Evolutionary conservation across 2,113 vertebrate species (phyloP).

Genomic region (Hypanus sabinus): DNA sequence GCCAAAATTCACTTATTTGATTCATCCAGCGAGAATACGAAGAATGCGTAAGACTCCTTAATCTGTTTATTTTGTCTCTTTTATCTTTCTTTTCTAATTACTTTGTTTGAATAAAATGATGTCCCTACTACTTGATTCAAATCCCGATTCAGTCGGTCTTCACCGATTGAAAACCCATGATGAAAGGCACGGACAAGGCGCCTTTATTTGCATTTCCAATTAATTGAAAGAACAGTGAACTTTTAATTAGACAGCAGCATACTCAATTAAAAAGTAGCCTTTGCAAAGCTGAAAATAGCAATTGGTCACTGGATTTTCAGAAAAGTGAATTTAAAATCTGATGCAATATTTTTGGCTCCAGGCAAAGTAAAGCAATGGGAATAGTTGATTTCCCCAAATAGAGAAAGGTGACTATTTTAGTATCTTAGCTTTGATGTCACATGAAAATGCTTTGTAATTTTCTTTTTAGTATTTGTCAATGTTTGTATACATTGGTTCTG

Average conservation of each 20-base stretch:
- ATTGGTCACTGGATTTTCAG: conserved; percentile 5
- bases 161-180: not conserved
- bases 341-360: not conserved
- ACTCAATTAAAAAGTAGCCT: not conserved
- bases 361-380: conserved; percentile 19
- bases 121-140: not conserved
- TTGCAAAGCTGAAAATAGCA: not conserved
- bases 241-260: not conserved
- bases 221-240: not conserved
- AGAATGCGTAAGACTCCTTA: not conserved
- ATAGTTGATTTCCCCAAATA: conserved; percentile 23
- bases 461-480: not conserved
- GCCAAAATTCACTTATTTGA: not conserved
- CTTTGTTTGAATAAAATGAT: conserved; percentile 15
- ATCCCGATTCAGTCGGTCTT: not conserved
- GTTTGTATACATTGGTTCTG: not conserved
- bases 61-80: not conserved
- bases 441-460: conserved; percentile 4
- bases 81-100: not conserved
- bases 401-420: not conserved
- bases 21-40: not conserved
- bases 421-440: not conserved
- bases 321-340: conserved; percentile 14
- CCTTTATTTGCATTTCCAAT: not conserved
- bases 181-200: not conserved